phyloP scores from a whole-genome alignment of 2,113 vertebrate species.

The Gnathonemus echidnorhynchus region DNA sequence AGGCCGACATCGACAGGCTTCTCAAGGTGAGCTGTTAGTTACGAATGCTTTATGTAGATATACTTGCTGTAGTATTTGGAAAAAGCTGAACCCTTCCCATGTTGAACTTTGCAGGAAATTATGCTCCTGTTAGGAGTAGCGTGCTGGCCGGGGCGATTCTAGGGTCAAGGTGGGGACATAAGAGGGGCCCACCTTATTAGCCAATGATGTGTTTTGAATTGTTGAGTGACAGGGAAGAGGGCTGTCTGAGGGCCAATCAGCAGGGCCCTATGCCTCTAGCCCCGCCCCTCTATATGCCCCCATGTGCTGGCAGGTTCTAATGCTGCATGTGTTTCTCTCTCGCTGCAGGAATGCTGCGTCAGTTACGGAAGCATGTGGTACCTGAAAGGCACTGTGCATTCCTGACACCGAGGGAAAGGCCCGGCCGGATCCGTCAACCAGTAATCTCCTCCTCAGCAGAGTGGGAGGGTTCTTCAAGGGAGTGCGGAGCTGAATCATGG shows the following conservation, averaged over 20 bases:
- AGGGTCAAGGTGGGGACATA: background rate
- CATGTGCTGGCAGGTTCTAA: background rate
- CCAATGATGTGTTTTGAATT: background rate
- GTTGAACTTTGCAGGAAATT: constrained; percentile 5
- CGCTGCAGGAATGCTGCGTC: constrained; percentile 83
- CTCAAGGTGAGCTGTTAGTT: constrained; percentile 67
- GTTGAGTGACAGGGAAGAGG: background rate
- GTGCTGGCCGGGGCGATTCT: background rate
- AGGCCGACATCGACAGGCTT: constrained; percentile 83
- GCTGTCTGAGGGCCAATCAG: background rate
- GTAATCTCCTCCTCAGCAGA: constrained; percentile 33
- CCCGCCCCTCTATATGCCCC: background rate
- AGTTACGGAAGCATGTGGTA: constrained; percentile 94
- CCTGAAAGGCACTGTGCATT: constrained; percentile 91
- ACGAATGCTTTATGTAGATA: background rate
- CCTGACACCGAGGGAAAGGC: constrained; percentile 68
- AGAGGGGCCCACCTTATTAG: background rate
- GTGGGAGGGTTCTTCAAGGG: constrained; percentile 35
- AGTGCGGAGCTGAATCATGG: constrained; percentile 27
- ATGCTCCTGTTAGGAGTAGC: constrained; percentile 14
- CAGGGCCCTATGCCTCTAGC: background rate
- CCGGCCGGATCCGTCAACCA: constrained; percentile 28
- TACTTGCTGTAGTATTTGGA: background rate
- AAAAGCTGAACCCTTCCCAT: background rate
- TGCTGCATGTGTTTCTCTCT: background rate